A percentile compares a stretch with the other conserved stretches of the same genome.
These are phyloP conservation scores for Chionomys nivalis DNA, from an alignment of 2,113 vertebrate genomes.

Conservation along the genomic window DNA sequence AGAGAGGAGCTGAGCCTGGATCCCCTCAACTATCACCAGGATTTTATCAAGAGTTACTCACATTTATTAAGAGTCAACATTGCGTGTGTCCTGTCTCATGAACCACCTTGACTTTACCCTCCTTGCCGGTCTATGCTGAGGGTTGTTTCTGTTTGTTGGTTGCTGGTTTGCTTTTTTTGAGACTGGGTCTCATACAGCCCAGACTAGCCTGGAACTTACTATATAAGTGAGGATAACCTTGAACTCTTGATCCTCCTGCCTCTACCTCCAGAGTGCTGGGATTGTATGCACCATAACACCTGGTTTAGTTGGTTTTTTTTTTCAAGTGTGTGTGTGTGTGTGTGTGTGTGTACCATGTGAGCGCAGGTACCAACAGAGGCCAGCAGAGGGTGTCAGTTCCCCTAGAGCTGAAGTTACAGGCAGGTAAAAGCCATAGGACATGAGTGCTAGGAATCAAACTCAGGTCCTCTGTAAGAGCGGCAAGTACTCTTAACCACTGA, in stretches of 20 bases:
- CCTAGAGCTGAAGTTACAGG: background rate
- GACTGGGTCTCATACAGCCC: background rate
- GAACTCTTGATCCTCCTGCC: background rate
- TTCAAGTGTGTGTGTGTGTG: background rate
- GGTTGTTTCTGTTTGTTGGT: background rate
- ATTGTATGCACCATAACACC: background rate
- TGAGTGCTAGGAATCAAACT: background rate
- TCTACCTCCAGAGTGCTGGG: background rate
- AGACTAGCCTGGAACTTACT: background rate
- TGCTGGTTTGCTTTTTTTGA: background rate
- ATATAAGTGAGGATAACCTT: background rate
- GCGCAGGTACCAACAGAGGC: background rate
- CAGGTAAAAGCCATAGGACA: background rate
- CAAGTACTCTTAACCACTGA: background rate
- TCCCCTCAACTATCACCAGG: too few species aligned
- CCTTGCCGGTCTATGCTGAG: background rate
- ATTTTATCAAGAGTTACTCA: accelerated
- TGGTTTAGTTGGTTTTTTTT: background rate
- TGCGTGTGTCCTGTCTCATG: background rate
- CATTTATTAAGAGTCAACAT: background rate
- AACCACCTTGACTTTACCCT: background rate
- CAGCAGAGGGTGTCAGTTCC: background rate
- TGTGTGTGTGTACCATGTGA: background rate
- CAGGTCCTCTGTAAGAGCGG: background rate
- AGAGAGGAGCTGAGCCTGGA: background rate